Evolutionary conservation across 2,797 vertebrate genomes (phyloP), one percentile per base, ranked within the genome.

Genomic region (Knipowitschia caucasica): DNA sequence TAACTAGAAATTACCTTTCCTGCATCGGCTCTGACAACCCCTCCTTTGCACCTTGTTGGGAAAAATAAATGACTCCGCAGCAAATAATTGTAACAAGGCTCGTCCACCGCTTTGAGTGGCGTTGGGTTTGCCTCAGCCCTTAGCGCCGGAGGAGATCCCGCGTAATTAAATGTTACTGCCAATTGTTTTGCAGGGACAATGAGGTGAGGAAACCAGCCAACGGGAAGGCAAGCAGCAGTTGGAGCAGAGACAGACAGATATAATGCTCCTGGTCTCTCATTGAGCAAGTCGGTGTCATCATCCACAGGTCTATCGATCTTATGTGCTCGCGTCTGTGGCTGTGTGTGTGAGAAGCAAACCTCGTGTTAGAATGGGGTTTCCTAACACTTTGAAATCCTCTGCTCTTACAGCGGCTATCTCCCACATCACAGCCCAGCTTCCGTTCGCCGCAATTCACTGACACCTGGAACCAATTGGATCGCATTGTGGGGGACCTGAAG

Each of bases 131-230:
- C 82, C 26, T 73, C 61, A 81, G 83, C 75, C 78, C 82, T 73
- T 81, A 74, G 81, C 64, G 81, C 90, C 87, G 23, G 80, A 88
- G 88, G 88, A 89, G 86, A 89, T 87, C 82, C 81, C 64, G 64
- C 78, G 64, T 90, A 90, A 89, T 90, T 89, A 89, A 91, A 91
- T 90, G 87, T 85, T 90, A 88, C 86, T 89, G 86, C 87, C 89
- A 90, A 88, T 89, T 89, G 87, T 89, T 89, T 89, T 80, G 85
- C 73, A 42, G 77, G 77, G 76, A 86, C 86, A 85, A 82, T 80
- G 77, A 73, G 73, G 66, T n/a, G n/a, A n/a, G n/a, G n/a, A 74
- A 64, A 71, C 71, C 56, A 38, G 65, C 69, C 50, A 62, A 59
- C 69, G 36, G 53, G 47, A 56, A 54, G 61, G 53, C 45, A 61